Percentiles rank a stretch among this genome's conserved stretches.
Evolutionary conservation across 2,888 invertebrate species (phyloP).

Genomic region (Diaprepes abbreviatus): DNA sequence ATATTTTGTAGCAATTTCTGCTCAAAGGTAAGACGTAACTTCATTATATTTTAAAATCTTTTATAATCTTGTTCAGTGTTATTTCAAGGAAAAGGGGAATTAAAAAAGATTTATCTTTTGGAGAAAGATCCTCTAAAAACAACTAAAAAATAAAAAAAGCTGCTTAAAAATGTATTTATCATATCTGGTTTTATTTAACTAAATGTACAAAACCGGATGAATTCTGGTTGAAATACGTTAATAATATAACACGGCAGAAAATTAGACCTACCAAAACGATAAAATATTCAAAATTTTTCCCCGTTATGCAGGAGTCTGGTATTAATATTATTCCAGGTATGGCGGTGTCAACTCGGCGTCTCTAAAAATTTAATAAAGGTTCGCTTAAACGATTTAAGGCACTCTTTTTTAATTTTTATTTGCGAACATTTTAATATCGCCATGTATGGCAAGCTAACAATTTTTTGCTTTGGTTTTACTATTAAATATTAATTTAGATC

Average conservation of each 20-base stretch:
- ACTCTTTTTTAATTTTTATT: not conserved
- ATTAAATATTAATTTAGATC: too few species aligned
- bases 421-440: too few species aligned
- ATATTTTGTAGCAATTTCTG: too few species aligned
- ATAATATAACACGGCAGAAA: slow-evolving; percentile 27
- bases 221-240: slow-evolving; percentile 2
- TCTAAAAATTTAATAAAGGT: slow-evolving; percentile 22
- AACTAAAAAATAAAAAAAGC: not conserved
- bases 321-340: slow-evolving; percentile 22
- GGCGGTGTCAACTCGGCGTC: slow-evolving; percentile 13
- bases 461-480: too few species aligned
- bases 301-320: not conserved
- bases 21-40: too few species aligned
- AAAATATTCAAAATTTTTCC: slow-evolving; percentile 29
- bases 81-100: too few species aligned
- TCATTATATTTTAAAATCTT: too few species aligned
- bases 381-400: not conserved
- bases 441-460: too few species aligned
- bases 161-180: slow-evolving; percentile 9
- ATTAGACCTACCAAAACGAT: slow-evolving; percentile 32
- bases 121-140: not conserved
- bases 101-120: not conserved
- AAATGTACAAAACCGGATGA: slow-evolving; percentile 2
- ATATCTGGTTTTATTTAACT: slow-evolving; percentile 7
- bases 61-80: too few species aligned